A percentile compares a stretch with the other conserved stretches of the same genome.
These are phyloP conservation scores for Antheraea assamensis DNA, from an alignment of 2,888 invertebrate genomes.

Conservation along the genomic window DNA sequence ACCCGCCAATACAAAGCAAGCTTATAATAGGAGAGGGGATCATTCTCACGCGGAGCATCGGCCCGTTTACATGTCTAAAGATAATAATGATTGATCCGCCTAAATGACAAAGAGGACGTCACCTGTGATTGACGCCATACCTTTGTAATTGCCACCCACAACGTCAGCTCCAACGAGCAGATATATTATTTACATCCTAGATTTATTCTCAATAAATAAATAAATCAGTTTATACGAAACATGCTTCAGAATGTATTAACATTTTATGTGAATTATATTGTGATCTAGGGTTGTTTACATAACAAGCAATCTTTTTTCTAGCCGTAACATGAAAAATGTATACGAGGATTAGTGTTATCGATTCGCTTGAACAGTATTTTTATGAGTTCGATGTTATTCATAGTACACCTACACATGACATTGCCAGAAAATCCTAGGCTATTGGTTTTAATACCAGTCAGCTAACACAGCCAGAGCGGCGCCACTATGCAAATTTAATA, in stretches of 20 bases:
- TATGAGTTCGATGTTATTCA: constrained; percentile 8
- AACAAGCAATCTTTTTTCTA: constrained; percentile 11
- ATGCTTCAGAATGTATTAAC: not conserved
- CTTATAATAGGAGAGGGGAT: too few relatives aligned
- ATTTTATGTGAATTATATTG: not conserved
- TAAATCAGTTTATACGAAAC: not conserved
- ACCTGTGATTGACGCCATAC: too few relatives aligned
- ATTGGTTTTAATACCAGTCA: not conserved
- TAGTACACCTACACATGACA: not conserved
- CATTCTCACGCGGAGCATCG: too few relatives aligned
- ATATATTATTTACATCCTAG: too few relatives aligned
- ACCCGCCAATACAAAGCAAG: too few relatives aligned
- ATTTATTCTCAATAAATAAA: not conserved
- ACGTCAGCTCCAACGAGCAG: too few relatives aligned
- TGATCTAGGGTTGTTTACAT: not conserved
- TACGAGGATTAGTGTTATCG: constrained; percentile 8
- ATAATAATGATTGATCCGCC: too few relatives aligned
- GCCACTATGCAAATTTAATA: not conserved
- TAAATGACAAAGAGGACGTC: too few relatives aligned
- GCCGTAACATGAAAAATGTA: constrained; percentile 4
- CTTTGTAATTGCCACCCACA: too few relatives aligned
- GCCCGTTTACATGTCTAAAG: too few relatives aligned
- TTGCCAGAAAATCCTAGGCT: not conserved
- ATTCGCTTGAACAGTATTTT: constrained; percentile 1
- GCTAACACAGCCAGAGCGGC: not conserved